A percentile compares a stretch with the other conserved stretches of the same genome.
Evolutionary conservation across 2,888 invertebrate species (phyloP).

Genomic region (Heteropelma amictum): DNA sequence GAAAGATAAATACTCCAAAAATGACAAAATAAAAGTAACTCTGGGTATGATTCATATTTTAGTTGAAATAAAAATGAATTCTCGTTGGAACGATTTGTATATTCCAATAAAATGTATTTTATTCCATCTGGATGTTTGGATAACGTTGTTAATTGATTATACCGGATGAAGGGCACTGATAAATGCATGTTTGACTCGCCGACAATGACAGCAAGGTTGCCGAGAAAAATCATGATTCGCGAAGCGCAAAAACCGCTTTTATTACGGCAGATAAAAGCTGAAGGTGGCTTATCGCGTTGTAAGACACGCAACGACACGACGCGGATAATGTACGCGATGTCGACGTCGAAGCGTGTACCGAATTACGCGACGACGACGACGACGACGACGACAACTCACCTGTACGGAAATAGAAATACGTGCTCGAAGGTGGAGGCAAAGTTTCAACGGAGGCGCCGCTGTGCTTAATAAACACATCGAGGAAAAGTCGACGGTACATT

Average conservation of each 20-base stretch:
- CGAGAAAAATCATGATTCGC: slow-evolving; percentile 10
- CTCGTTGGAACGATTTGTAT: too few species aligned
- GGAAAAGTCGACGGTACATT: slow-evolving; percentile 1
- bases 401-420: slow-evolving; percentile 46
- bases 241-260: slow-evolving; percentile 4
- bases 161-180: too few species aligned
- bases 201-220: slow-evolving; percentile 3
- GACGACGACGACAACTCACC: slow-evolving; percentile 46
- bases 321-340: slow-evolving; percentile 63
- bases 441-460: slow-evolving; percentile 12
- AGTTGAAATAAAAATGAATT: too few species aligned
- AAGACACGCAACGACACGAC: slow-evolving; percentile 72
- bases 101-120: too few species aligned
- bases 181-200: too few species aligned
- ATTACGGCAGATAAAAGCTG: not conserved
- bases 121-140: too few species aligned
- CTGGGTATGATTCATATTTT: too few species aligned
- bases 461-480: not conserved
- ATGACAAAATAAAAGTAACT: too few species aligned
- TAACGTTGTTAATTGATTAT: too few species aligned
- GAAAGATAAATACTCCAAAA: too few species aligned
- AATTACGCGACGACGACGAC: slow-evolving; percentile 64
- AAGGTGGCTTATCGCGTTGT: slow-evolving; percentile 70
- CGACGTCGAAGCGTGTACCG: slow-evolving; percentile 59
- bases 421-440: slow-evolving; percentile 46